phyloP scores from a whole-genome alignment of 2,113 vertebrate genomes.

The Dermatemys mawii region DNA sequence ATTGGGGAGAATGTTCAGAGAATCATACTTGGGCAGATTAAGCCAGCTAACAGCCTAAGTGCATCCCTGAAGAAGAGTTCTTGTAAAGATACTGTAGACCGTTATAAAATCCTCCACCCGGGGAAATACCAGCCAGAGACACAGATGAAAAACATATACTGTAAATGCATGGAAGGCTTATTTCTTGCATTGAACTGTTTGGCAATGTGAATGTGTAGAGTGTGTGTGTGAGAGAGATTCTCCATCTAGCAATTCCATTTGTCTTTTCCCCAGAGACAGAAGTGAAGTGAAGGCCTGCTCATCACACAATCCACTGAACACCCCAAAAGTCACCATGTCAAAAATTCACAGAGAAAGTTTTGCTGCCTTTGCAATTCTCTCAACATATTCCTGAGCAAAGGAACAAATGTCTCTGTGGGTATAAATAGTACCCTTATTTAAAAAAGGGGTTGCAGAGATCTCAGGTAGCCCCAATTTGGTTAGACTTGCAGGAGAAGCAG shows the following conservation, averaged over 20 bases:
- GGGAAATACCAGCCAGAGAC: neutral
- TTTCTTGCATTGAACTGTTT: conserved; percentile 14
- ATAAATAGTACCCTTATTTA: conserved; percentile 7
- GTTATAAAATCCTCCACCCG: neutral
- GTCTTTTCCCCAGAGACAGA: neutral
- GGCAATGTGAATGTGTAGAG: neutral
- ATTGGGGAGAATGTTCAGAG: neutral
- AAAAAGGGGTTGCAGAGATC: neutral
- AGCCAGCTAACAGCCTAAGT: neutral
- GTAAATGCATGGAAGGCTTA: neutral
- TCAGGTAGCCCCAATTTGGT: neutral
- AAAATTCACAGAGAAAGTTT: neutral
- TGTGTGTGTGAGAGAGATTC: neutral
- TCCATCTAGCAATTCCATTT: neutral
- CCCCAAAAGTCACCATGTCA: neutral
- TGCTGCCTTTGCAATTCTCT: neutral
- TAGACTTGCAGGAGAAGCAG: conserved; percentile 11
- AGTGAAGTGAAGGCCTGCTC: neutral
- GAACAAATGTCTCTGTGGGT: neutral
- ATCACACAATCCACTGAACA: neutral
- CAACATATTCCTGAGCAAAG: neutral
- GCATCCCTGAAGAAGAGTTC: neutral
- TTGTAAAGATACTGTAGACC: neutral
- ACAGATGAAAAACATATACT: conserved; percentile 13
- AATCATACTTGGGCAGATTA: neutral